phyloP scores from a whole-genome alignment of 1,140 invertebrate genomes.

The Procambarus virginalis region DNA sequence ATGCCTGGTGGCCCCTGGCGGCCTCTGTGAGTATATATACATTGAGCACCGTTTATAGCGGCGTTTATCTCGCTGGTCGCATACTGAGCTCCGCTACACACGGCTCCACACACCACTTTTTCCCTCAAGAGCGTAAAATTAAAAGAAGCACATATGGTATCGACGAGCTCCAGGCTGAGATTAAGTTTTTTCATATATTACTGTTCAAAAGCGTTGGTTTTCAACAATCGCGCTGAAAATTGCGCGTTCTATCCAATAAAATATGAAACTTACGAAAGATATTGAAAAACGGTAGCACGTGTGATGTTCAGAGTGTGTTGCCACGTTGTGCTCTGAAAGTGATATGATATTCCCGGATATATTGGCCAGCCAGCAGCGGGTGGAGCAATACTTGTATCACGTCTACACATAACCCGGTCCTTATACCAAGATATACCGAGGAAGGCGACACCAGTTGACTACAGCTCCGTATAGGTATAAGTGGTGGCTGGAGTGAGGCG shows the following conservation, averaged over 20 bases:
- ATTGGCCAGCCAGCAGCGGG: too few species aligned
- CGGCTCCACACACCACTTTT: not conserved
- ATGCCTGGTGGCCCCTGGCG: too few species aligned
- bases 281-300: constrained; percentile 10
- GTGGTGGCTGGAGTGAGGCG: not conserved
- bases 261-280: not conserved
- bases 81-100: too few species aligned
- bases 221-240: not conserved
- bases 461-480: too few species aligned
- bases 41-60: too few species aligned
- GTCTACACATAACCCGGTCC: too few species aligned
- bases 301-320: constrained; percentile 33
- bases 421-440: too few species aligned
- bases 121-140: constrained; percentile 14
- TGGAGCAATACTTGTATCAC: too few species aligned
- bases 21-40: too few species aligned
- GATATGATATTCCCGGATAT: too few species aligned
- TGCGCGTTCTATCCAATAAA: not conserved
- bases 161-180: constrained; percentile 31
- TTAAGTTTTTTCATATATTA: constrained; percentile 33
- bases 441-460: too few species aligned
- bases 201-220: not conserved
- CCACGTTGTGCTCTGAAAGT: not conserved
- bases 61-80: too few species aligned
- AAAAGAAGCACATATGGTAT: constrained; percentile 48